Evolutionary conservation across 2,113 vertebrate species (phyloP).

Genomic region (Gambusia affinis): DNA sequence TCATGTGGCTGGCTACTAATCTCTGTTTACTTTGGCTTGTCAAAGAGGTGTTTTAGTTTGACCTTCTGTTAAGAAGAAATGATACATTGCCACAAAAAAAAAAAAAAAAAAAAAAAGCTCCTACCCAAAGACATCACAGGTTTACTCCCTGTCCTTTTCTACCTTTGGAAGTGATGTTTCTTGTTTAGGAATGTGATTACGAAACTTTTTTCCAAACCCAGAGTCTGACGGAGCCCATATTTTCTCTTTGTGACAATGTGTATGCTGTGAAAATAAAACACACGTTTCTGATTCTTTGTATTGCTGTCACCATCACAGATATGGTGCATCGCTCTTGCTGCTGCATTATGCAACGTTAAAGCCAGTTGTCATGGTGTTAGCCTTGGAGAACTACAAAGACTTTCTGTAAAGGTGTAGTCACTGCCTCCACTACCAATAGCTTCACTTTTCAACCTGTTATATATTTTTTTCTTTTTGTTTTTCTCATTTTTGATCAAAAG

Average conservation of each 20-base stretch:
- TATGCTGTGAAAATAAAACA: not conserved
- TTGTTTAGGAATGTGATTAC: not conserved
- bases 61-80: not conserved
- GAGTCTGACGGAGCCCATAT: not conserved
- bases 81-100: not conserved
- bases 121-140: not conserved
- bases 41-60: not conserved
- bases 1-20: not conserved
- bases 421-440: slow-evolving; percentile 8
- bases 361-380: slow-evolving; percentile 54
- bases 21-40: not conserved
- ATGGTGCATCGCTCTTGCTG: not conserved
- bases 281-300: not conserved
- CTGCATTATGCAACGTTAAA: slow-evolving; percentile 28
- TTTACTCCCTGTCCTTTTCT: not conserved
- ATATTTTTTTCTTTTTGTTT: not conserved
- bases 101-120: not conserved
- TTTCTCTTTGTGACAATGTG: not conserved
- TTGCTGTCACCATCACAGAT: not conserved
- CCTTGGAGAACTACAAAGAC: slow-evolving; percentile 44
- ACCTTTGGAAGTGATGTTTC: not conserved
- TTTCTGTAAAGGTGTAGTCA: slow-evolving; percentile 28
- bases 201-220: not conserved
- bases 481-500: not conserved
- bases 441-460: slow-evolving; percentile 1